Conservation (phyloP, 1,140 invertebrate genomes). For the Brachionus rotundiformis region DNA sequence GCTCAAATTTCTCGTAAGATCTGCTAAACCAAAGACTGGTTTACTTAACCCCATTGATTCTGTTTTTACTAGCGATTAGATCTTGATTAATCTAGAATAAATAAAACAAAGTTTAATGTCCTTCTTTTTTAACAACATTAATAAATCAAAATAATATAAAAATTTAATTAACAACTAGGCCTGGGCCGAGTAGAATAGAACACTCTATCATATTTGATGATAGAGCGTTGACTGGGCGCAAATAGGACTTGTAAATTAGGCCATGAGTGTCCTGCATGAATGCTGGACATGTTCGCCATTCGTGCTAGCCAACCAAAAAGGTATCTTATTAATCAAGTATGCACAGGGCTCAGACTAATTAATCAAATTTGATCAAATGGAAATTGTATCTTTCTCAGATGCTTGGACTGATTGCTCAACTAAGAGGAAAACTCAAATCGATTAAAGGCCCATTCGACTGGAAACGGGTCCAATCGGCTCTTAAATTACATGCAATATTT, state of each 20-base stretch:
- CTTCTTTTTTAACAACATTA: background rate
- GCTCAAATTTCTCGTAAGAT: background rate
- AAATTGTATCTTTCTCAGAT: conserved; percentile 2
- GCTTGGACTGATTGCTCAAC: background rate
- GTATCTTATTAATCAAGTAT: background rate
- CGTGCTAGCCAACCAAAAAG: background rate
- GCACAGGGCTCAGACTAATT: background rate
- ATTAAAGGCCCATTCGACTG: background rate
- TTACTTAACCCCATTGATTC: conserved; percentile 3
- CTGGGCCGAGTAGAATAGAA: no score
- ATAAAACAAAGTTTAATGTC: background rate
- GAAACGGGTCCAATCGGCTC: background rate
- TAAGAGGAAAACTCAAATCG: background rate
- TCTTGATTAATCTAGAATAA: background rate
- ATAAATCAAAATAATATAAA: background rate
- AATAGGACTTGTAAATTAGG: background rate
- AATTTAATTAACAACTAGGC: no score
- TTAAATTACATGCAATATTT: background rate
- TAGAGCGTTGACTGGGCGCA: no score
- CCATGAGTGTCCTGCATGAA: background rate
- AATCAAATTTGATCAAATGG: background rate
- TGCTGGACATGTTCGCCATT: background rate
- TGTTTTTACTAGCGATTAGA: background rate
- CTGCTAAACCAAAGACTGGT: background rate
- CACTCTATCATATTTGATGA: no score